Conservation (phyloP, 2,888 invertebrate genomes). For the Eilema caniola region DNA sequence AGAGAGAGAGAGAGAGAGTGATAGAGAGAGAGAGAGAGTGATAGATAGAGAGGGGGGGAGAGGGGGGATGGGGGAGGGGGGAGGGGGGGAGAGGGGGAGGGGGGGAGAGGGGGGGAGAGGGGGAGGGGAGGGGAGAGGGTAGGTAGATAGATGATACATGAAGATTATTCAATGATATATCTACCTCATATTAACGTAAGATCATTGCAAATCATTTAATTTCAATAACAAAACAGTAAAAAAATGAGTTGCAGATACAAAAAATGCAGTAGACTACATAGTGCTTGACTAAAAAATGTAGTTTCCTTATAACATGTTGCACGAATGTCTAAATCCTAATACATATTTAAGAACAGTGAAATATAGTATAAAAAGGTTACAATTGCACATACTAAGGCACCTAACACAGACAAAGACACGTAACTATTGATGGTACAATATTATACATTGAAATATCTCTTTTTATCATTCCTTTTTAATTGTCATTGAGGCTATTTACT, state of each 20-base stretch:
- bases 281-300: background rate
- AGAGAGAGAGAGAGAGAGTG: too few species aligned
- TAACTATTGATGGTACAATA: conserved; percentile 19
- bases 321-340: background rate
- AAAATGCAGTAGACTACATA: background rate
- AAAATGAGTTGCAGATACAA: background rate
- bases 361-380: conserved; percentile 36
- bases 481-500: background rate
- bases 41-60: too few species aligned
- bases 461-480: background rate
- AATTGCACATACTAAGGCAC: conserved; percentile 54
- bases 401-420: conserved; percentile 44
- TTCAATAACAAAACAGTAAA: background rate
- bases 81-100: too few species aligned
- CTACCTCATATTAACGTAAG: conserved; percentile 3
- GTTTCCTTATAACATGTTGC: background rate
- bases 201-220: background rate
- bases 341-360: conserved; percentile 21
- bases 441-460: conserved; percentile 13
- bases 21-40: too few species aligned
- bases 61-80: too few species aligned
- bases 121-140: too few species aligned
- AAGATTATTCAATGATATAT: too few species aligned
- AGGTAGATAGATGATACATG: too few species aligned
- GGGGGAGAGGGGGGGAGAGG: too few species aligned